phyloP scores from a whole-genome alignment of 2,888 invertebrate species.

The Rhabditoides inermis region DNA sequence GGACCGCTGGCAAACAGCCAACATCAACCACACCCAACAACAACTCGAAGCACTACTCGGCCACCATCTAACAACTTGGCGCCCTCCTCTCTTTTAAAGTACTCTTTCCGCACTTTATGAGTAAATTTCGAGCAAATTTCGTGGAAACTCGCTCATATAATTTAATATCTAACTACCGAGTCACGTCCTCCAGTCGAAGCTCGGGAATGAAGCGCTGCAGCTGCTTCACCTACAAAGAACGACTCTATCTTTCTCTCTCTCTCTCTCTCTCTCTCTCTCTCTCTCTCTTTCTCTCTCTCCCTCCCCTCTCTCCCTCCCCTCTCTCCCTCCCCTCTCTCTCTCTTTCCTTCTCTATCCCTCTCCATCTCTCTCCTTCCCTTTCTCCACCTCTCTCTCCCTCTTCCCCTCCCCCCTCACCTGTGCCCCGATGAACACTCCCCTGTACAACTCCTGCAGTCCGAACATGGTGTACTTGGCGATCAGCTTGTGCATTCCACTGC shows the following conservation, averaged over 20 bases:
- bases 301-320: not conserved
- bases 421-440: slow-evolving; percentile 69
- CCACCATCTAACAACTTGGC: too few relatives aligned
- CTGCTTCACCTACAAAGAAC: slow-evolving; percentile 59
- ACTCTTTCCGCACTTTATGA: too few relatives aligned
- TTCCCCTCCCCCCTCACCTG: slow-evolving; percentile 60
- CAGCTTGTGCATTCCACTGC: slow-evolving; percentile 66
- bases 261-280: not conserved
- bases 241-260: not conserved
- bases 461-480: slow-evolving; percentile 70
- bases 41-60: too few relatives aligned
- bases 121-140: too few relatives aligned
- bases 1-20: too few relatives aligned
- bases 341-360: too few relatives aligned
- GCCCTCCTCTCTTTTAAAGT: too few relatives aligned
- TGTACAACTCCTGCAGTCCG: slow-evolving; percentile 73
- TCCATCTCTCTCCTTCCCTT: too few relatives aligned
- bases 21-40: too few relatives aligned
- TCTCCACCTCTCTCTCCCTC: not conserved
- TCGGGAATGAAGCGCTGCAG: slow-evolving; percentile 75
- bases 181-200: slow-evolving; percentile 69
- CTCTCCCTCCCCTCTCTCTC: not conserved
- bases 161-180: too few relatives aligned
- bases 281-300: not conserved
- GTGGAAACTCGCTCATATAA: too few relatives aligned